Base-by-base conservation (phyloP, 1,140 invertebrate species). In the Diabrotica undecimpunctata region DNA sequence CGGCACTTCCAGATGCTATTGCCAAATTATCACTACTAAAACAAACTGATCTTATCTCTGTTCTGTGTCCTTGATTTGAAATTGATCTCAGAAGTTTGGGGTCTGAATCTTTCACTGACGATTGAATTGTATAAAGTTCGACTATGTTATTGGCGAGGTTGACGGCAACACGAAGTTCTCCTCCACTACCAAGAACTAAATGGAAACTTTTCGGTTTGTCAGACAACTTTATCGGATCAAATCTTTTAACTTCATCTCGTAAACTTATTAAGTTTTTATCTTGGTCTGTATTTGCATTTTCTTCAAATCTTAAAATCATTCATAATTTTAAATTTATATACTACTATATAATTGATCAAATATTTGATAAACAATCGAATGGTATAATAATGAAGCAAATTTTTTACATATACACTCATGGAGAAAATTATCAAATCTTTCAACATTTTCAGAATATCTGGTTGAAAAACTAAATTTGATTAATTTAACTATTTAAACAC, bases 21-120 rank as follows among this genome's bases (percentile, higher is more conserved):
- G 90, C 91, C 51, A 93, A 81, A 76, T 91, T 93, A 78, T 99
- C 96, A 14, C 93, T 94, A 77, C 93, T 96, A 74, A 99, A 96
- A 57, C 87, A 86, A 11, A 99, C 80, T 41, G 90, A 88, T 46
- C 93, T 82, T 4, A 97, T 89, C 79, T 98, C 92, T 55, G 89
- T 91, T 54, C 93, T 87, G 82, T 99, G 97, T 2, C 96, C 96
- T 39, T 83, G 80, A n/a, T 61, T 68, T 7, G 67, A 72, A 72
- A 85, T 72, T 11, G 76, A 75, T 60, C 81, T 74, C 36, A 84
- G 74, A 57, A 75, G 70, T 56, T 81, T 82, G 64, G 83, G 74
- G 77, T 90, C 85, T 53, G 78, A 75, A 7, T 83, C 79, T 65
- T 83, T 85, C 0, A 83, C 74, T 10, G 75, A 74, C 0, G 83